phyloP scores from a whole-genome alignment of 1,140 invertebrate genomes.

The Hermatobates lingyangjiaoensis region DNA sequence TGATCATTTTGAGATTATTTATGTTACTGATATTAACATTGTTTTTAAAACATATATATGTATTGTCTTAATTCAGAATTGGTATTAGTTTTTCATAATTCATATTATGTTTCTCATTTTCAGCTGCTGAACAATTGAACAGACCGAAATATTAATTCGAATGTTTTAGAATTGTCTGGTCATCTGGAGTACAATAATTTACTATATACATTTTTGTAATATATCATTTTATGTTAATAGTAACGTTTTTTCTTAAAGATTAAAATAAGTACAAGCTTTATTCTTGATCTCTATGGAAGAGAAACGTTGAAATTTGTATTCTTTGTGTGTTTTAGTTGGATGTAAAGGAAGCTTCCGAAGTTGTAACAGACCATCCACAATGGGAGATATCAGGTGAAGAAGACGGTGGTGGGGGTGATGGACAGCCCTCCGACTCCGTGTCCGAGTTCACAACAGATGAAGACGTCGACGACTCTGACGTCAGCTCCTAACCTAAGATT shows the following conservation, averaged over 20 bases:
- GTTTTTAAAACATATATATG: too few relatives aligned
- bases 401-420: constrained; percentile 46
- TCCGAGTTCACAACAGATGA: constrained; percentile 53
- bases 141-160: background rate
- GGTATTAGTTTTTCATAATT: too few relatives aligned
- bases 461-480: constrained; percentile 37
- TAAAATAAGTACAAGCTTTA: background rate
- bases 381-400: constrained; percentile 92
- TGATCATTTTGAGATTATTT: too few relatives aligned
- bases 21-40: too few relatives aligned
- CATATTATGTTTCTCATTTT: too few relatives aligned
- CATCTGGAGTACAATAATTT: background rate
- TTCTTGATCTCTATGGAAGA: background rate
- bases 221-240: background rate
- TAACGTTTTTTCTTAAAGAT: background rate
- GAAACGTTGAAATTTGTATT: background rate
- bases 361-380: constrained; percentile 80
- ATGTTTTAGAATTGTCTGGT: background rate
- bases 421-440: constrained; percentile 37
- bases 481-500: background rate
- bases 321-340: constrained; percentile 42
- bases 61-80: too few relatives aligned
- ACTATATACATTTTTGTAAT: background rate
- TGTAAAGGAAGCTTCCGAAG: constrained; percentile 81
- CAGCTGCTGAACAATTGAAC: too few relatives aligned